These are phyloP conservation scores for Chrysodeixis includens DNA, from an alignment of 2,888 invertebrate genomes.

Conservation along the genomic window DNA sequence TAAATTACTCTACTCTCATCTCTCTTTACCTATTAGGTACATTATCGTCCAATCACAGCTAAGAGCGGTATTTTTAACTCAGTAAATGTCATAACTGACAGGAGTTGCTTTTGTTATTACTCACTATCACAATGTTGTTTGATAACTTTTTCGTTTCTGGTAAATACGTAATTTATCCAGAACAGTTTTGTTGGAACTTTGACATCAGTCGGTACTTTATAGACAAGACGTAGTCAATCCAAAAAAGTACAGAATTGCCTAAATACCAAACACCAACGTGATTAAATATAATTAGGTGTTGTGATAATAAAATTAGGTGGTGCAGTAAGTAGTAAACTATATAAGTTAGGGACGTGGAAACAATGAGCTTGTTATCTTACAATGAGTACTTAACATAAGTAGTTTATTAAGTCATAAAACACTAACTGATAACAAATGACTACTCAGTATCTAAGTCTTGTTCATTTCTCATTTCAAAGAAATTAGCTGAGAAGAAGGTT, in stretches of 20 bases:
- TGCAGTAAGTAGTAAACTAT: not conserved
- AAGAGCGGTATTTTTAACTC: no score
- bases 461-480: not conserved
- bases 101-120: no score
- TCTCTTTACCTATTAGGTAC: no score
- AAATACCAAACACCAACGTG: not conserved
- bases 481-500: not conserved
- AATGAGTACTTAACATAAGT: no score
- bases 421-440: constrained; percentile 1
- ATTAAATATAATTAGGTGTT: not conserved
- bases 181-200: not conserved
- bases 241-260: not conserved
- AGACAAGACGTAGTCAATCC: not conserved
- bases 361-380: not conserved
- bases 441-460: not conserved
- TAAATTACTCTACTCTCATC: no score
- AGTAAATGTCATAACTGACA: no score
- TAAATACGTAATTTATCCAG: no score
- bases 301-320: not conserved
- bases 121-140: no score
- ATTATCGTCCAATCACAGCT: no score
- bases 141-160: no score
- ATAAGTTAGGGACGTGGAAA: not conserved
- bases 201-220: not conserved
- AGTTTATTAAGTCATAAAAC: constrained; percentile 4